Base-by-base conservation (phyloP, 2,888 invertebrate genomes). In the Neria commutata region DNA sequence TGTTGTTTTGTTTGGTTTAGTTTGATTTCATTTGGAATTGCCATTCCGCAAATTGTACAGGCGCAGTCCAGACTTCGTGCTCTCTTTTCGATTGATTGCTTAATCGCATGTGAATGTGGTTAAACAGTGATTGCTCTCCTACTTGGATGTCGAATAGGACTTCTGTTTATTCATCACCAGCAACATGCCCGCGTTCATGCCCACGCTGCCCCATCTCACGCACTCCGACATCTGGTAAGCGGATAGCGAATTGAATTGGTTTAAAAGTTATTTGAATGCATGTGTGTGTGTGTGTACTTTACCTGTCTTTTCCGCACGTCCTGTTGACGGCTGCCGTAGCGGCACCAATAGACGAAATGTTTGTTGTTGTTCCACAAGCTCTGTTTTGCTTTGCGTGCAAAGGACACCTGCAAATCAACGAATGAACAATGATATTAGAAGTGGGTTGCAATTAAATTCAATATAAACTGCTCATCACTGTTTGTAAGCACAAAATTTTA, bases 301-400 rank as follows among this genome's bases (percentile, higher is more conserved):
- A 89, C 89, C 86, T 88, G 88, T 84, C 88, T 85, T 83, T 87
- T 86, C 76, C 88, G 85, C 81, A 87, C 86, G 80, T 87, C 87
- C 77, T 87, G 86, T 72, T 87, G 87, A 51, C 87, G 86, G 78
- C 86, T 86, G 58, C 88, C 89, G 70, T 90, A 89, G 66, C 89
- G 86, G 81, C 89, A 89, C 88, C 88, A 89, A 79, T 88, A 84
- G 83, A 88, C 83, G 86, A 87, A 77, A 85, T 87, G 84, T 86
- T 89, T 83, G 85, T 88, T 76, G 63, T 81, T 81, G 66, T 81
- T 77, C 81, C 81, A 81, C 49, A 81, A 65, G 70, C 78, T 77
- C 57, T 79, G 80, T 61, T 76, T 80, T 56, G 81, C 78, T 68
- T 81, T 81, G 52, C 80, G 77, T 6, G 81, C 81, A 71, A 81